Conservation (phyloP, 2,797 vertebrate genomes). For the Galago senegalensis region DNA sequence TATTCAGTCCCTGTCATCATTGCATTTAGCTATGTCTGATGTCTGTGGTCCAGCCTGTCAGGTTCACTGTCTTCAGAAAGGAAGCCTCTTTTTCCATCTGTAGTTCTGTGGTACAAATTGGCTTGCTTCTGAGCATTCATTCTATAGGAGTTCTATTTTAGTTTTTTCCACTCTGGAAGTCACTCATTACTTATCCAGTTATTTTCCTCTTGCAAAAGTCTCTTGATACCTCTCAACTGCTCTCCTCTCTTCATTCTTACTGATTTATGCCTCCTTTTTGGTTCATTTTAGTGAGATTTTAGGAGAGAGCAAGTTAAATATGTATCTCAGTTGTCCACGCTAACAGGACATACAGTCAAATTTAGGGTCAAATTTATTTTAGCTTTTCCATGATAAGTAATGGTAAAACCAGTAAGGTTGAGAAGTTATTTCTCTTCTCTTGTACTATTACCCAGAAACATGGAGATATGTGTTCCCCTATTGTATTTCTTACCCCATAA, state of each 20-base stretch:
- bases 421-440: constrained; percentile 38
- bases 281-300: constrained; percentile 28
- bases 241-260: constrained; percentile 47
- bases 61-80: neutral
- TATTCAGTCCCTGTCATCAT: neutral
- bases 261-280: neutral
- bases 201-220: constrained; percentile 55
- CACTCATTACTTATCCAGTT: constrained; percentile 36
- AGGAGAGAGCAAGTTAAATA: constrained; percentile 53
- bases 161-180: constrained; percentile 7
- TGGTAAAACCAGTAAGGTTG: constrained; percentile 41
- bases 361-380: constrained; percentile 57
- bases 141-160: constrained; percentile 37
- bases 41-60: neutral
- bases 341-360: neutral
- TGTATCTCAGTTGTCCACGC: neutral
- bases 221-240: constrained; percentile 27
- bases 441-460: constrained; percentile 33
- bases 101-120: neutral
- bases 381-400: constrained; percentile 49
- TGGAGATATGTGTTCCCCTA: neutral
- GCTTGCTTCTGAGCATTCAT: constrained; percentile 22
- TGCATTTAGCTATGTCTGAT: neutral
- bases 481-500: neutral
- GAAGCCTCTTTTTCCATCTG: neutral